Conservation (phyloP, 2,888 invertebrate genomes). For the Phytoseiulus persimilis region DNA sequence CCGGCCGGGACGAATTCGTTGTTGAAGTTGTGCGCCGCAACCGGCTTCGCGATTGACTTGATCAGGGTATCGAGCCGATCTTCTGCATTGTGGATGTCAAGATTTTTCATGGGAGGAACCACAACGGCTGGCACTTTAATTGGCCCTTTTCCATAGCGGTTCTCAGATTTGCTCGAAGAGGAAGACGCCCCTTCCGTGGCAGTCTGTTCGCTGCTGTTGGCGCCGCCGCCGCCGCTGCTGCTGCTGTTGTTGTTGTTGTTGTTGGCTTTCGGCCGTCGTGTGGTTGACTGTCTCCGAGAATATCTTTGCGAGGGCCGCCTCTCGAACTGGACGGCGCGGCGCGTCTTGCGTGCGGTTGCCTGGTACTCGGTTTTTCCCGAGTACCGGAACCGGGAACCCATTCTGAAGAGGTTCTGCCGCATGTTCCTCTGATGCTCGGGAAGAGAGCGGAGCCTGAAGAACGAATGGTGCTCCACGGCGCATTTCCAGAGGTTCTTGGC, state of each 20-base stretch:
- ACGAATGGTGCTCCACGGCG: conserved; percentile 98
- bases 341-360: conserved; percentile 79
- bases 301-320: conserved; percentile 91
- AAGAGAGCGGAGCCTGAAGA: conserved; percentile 71
- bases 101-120: conserved; percentile 41
- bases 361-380: conserved; percentile 92
- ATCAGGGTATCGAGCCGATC: conserved; percentile 64
- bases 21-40: conserved; percentile 19
- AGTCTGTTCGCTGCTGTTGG: conserved; percentile 33
- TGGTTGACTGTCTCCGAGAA: conserved; percentile 72
- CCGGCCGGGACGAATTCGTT: conserved; percentile 18
- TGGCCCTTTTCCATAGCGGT: conserved; percentile 38
- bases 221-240: conserved; percentile 47
- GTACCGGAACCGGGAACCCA: conserved; percentile 93
- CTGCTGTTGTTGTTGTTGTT: conserved; percentile 40
- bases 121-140: conserved; percentile 24
- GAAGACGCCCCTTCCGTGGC: conserved; percentile 39
- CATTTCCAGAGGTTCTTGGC: conserved; percentile 99
- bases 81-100: conserved; percentile 50
- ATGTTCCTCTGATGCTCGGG: conserved; percentile 72
- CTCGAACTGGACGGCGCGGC: conserved; percentile 90
- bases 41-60: conserved; percentile 54
- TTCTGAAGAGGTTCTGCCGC: conserved; percentile 90
- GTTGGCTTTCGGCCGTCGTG: conserved; percentile 38
- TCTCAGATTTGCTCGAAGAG: conserved; percentile 45